A percentile compares a stretch with the other conserved stretches of the same genome.
phyloP scores from a whole-genome alignment of 2,113 vertebrate genomes.

The Centrocercus urophasianus region DNA sequence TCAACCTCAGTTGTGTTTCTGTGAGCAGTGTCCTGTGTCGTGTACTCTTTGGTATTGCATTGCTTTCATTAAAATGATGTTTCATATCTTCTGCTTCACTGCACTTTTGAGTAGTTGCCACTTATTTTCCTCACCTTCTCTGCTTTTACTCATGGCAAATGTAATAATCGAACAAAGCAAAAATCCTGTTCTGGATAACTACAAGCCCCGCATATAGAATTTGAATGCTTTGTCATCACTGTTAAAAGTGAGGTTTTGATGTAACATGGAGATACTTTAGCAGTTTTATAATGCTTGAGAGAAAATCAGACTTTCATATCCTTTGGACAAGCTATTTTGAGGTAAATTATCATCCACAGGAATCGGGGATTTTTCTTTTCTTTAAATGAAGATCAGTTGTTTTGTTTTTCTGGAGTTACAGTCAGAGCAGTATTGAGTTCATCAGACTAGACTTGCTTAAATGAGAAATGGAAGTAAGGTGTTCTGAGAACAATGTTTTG shows the following conservation, averaged over 20 bases:
- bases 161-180: not conserved
- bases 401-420: not conserved
- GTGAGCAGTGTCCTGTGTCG: not conserved
- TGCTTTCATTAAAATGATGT: constrained; percentile 38
- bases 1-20: not conserved
- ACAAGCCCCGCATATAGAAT: not conserved
- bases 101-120: not conserved
- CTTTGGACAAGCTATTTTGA: not conserved
- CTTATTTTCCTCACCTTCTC: not conserved
- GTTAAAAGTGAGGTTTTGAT: not conserved
- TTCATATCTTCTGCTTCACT: constrained; percentile 36
- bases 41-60: constrained; percentile 13
- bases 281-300: not conserved
- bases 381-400: not conserved
- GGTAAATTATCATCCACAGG: not conserved
- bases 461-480: not conserved
- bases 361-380: not conserved
- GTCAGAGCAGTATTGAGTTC: not conserved
- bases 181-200: not conserved
- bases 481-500: not conserved
- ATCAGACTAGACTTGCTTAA: not conserved
- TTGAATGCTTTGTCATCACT: not conserved
- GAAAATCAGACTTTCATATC: not conserved
- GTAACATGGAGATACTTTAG: not conserved
- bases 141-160: not conserved